Evolutionary conservation across 2,797 vertebrate genomes (phyloP), one percentile per base, ranked within the genome.

Genomic region (Paratrypauchen microcephalus): DNA sequence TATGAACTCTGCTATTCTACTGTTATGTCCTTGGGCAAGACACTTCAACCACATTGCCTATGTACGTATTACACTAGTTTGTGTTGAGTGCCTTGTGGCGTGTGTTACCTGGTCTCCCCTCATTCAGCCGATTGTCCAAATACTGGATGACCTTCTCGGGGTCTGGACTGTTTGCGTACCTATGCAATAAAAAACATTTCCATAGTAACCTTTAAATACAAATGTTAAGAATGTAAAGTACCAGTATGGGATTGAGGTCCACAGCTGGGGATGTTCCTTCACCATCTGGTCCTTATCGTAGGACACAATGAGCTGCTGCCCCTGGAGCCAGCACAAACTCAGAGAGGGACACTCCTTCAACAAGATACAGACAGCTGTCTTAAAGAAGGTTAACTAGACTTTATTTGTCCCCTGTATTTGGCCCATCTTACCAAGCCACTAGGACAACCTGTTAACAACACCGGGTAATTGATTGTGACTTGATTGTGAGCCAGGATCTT

Each of bases 91-190:
- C 32, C 6, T 32, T 32, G 18, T n/a, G 47, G 47, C 6, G 47
- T 48, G 18, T 66, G 64, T 0, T 68, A 96, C 95, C 93, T 90
- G 95, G 94, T 48, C 95, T 94, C 16, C 94, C 94, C 56, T 89
- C 91, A 2, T 1, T 30, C 84, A 95, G 94, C 88, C 79, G 89
- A 0, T 2, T 13, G 69, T 98, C 95, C 76, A 98, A 84, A 72
- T 93, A 96, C 0, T 69, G 68, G 12, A 97, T 84, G 0, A 98
- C 94, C 3, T 81, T 77, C 0, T 77, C 19, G 0, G 94, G 87
- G 67, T 94, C 79, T 0, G 93, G 87, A 71, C 92, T 87, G 85
- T 97, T 75, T 0, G 94, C 96, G 86, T 96, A 97, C 95, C 96
- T 98, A 9, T 18, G 18, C 48, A 50, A 50, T 50, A n/a, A 50